Evolutionary conservation across 2,888 invertebrate genomes (phyloP), one percentile per base, ranked within the genome.

Genomic region (Ethmia dodecea): DNA sequence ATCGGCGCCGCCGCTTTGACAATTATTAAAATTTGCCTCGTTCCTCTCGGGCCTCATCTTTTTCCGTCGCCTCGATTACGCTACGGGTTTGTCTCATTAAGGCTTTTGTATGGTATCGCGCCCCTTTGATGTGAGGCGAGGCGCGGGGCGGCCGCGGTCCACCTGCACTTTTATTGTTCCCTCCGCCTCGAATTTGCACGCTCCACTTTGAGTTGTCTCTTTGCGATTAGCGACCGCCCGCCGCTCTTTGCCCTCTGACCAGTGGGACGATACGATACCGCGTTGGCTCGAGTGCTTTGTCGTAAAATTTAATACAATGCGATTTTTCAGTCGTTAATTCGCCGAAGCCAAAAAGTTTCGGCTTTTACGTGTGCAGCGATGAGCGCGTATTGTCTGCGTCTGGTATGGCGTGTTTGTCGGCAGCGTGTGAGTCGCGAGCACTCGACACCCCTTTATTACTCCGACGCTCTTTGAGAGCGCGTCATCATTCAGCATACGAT

Each of bases 11-110:
- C 79, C 84, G 86, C 87, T 87, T 87, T 87, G 87, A 87, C 87
- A 87, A 86, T 87, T 87, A 87, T 87, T 86, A 87, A 87, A 87
- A 87, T 87, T 86, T 80, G 86, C 84, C 84, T 78, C 81, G 83
- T 81, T 81, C 80, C 81, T 77, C 80, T 77, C 81, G 70, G 73
- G 81, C 75, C 79, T 84, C 84, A 84, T 84, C 84, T 84, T 81
- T 86, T 84, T 79, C 86, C 77, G 76, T 83, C 83, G 83, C 80
- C 83, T 84, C 84, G 83, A 81, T 80, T 84, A 84, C 80, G 79
- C 80, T 74, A 78, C 83, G 84, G 81, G 83, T 84, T 86, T 81
- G 84, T 84, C 84, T 86, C 86, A 84, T 86, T 86, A 86, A 79
- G 81, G 83, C 84, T 81, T 83, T 83, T 83, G 83, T 84, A 76